phyloP scores from a whole-genome alignment of 2,888 invertebrate genomes.

The Hydropsyche betteni region DNA sequence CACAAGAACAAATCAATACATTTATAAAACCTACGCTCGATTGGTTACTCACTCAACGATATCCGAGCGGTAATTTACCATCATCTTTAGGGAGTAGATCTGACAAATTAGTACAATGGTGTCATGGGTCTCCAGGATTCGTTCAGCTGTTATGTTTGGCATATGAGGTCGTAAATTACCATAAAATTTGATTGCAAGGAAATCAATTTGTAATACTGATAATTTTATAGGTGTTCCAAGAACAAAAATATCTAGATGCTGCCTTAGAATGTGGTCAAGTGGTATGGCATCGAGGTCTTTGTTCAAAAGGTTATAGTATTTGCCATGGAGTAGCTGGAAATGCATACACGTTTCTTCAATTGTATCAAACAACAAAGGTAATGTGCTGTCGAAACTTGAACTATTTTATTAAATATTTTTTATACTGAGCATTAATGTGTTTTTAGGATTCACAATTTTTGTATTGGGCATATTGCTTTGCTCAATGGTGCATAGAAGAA shows the following conservation, averaged over 20 bases:
- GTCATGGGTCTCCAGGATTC: constrained; percentile 93
- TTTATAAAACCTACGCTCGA: constrained; percentile 73
- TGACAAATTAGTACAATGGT: constrained; percentile 90
- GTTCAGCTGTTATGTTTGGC: constrained; percentile 75
- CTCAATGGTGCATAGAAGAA: constrained; percentile 81
- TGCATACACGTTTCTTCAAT: constrained; percentile 80
- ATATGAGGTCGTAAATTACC: constrained; percentile 64
- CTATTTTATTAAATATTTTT: neutral
- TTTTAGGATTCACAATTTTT: constrained; percentile 74
- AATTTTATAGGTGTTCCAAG: constrained; percentile 69
- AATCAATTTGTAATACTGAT: neutral
- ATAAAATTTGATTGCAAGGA: neutral
- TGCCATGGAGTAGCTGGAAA: constrained; percentile 92
- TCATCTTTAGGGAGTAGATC: constrained; percentile 75
- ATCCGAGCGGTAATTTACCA: constrained; percentile 76
- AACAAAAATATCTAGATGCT: constrained; percentile 73
- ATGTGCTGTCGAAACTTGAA: no score
- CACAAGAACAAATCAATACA: constrained; percentile 65
- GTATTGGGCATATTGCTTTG: constrained; percentile 80
- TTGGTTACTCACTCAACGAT: constrained; percentile 68
- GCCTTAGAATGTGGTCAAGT: constrained; percentile 79
- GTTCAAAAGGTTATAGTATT: constrained; percentile 85
- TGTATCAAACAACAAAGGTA: constrained; percentile 81
- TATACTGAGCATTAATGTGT: constrained; percentile 39
- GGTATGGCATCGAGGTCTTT: constrained; percentile 82